Percentiles rank a stretch among this genome's conserved stretches.
phyloP scores from a whole-genome alignment of 1,140 invertebrate genomes.

The Diorhabda elongata region DNA sequence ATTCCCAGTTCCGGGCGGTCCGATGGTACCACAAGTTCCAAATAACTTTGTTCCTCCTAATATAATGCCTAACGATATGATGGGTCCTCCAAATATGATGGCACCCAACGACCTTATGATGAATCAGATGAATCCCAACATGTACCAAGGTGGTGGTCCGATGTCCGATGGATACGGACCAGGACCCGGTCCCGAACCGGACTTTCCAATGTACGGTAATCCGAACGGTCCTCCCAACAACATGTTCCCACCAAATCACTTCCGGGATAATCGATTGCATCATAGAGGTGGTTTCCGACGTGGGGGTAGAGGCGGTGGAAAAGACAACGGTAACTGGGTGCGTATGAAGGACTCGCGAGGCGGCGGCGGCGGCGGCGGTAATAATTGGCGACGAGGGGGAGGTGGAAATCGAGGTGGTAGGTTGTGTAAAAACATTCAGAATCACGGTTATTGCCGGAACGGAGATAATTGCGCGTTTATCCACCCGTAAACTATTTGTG shows the following conservation, averaged over 20 bases:
- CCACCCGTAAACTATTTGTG: conserved; percentile 53
- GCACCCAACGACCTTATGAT: conserved; percentile 43
- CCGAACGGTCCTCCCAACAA: conserved; percentile 28
- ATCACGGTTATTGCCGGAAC: conserved; percentile 69
- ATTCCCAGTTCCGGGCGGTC: conserved; percentile 38
- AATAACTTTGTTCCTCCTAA: conserved; percentile 37
- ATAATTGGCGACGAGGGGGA: conserved; percentile 50
- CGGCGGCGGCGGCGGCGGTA: conserved; percentile 29
- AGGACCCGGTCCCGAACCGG: conserved; percentile 24
- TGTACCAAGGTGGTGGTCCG: conserved; percentile 28
- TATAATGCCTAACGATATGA: conserved; percentile 44
- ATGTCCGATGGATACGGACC: conserved; percentile 34
- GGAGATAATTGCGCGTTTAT: conserved; percentile 73
- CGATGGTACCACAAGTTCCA: conserved; percentile 31
- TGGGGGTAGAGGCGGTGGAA: conserved; percentile 37
- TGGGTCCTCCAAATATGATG: conserved; percentile 42
- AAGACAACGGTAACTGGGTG: conserved; percentile 26
- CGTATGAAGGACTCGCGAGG: conserved; percentile 20
- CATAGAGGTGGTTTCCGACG: conserved; percentile 42
- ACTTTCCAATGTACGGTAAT: background rate
- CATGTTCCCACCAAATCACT: conserved; percentile 42
- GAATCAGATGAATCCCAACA: conserved; percentile 30
- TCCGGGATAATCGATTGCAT: conserved; percentile 26
- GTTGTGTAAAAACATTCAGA: conserved; percentile 72
- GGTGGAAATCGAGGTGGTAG: conserved; percentile 51